A percentile compares a stretch with the other conserved stretches of the same genome.
Conservation (phyloP, 2,888 invertebrate genomes). For the Drosophila yooni region DNA sequence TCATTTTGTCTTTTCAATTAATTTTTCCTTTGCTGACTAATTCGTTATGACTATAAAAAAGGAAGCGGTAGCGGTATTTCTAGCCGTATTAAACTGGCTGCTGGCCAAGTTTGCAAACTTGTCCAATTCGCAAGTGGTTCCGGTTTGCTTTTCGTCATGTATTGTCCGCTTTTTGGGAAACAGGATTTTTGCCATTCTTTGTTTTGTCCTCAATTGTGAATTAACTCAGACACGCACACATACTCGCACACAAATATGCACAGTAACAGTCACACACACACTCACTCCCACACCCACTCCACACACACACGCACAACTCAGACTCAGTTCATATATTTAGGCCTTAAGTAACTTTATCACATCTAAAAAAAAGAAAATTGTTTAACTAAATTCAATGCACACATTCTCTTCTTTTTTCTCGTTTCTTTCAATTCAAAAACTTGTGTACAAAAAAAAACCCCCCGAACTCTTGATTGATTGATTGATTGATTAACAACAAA, state of each 20-base stretch:
- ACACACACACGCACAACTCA: conserved; percentile 42
- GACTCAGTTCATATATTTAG: conserved; percentile 33
- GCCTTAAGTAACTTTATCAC: conserved; percentile 46
- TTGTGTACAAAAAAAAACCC: conserved; percentile 49
- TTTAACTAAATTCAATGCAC: conserved; percentile 78
- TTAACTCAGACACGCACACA: conserved; percentile 21
- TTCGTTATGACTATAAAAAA: conserved; percentile 20
- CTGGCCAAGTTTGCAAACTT: conserved; percentile 10
- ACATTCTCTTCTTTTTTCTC: conserved; percentile 78
- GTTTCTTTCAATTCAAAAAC: conserved; percentile 68
- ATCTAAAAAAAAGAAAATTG: conserved; percentile 57
- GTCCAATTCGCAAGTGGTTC: conserved; percentile 44
- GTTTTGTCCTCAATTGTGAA: conserved; percentile 16
- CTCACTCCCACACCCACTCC: conserved; percentile 1
- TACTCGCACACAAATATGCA: conserved; percentile 30
- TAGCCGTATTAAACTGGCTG: conserved; percentile 5
- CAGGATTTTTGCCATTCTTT: conserved; percentile 9
- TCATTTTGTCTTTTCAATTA: conserved; percentile 3
- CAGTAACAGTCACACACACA: conserved; percentile 3
- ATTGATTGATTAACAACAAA: conserved; percentile 52
- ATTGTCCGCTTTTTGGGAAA: conserved; percentile 43
- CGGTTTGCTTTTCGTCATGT: conserved; percentile 42
- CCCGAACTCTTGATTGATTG: conserved; percentile 43
- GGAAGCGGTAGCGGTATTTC: conserved; percentile 39
- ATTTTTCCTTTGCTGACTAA: conserved; percentile 22